Evolutionary conservation across 1,140 invertebrate genomes (phyloP), one percentile per base, ranked within the genome.

Genomic region (Drosophila ohnishii): DNA sequence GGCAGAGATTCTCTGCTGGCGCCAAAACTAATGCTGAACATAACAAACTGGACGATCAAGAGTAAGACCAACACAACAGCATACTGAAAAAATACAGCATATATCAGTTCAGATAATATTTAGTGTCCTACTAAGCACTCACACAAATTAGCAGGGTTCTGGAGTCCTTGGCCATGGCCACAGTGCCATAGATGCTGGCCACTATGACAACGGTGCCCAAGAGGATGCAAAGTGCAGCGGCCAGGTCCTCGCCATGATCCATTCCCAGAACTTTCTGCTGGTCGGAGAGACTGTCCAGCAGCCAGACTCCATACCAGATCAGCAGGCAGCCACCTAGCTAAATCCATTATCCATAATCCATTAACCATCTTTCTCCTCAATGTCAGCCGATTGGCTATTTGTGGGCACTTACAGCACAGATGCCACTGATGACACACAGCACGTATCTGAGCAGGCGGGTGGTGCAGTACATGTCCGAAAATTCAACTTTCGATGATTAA

Each of bases 271-370:
- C 35, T 2, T 7, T 45, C 40, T 64, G 67, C 22, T 75, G 39
- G 25, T 71, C 80, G 14, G 30, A 42, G 14, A 88, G 57, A 35
- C 75, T 90, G 32, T 88, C 74, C 53, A 86, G 67, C 55, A 91
- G 55, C 90, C 90, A 90, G 55, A 51, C 50, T 47, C 90, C 90
- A 40, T 90, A 91, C 90, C 89, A 90, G 53, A 87, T 87, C 45
- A 90, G 53, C 56, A 87, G 55, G 19, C 72, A 73, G 60, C 89
- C 90, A 30, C 75, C 69, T 25, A 90, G 50, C 90, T 90, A 72
- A 47, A n/a, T 22, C 13, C 19, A 37, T 14, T 1, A 11, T 10
- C 14, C 7, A 50, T 34, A 11, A 19, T 55, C 19, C 34, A 25
- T 25, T 14, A 37, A 8, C 37, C 58, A 25, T 10, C 61, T 50